Evolutionary conservation across 1,140 invertebrate species (phyloP), one percentile per base, ranked within the genome.

Genomic region (Caerostris extrusa): DNA sequence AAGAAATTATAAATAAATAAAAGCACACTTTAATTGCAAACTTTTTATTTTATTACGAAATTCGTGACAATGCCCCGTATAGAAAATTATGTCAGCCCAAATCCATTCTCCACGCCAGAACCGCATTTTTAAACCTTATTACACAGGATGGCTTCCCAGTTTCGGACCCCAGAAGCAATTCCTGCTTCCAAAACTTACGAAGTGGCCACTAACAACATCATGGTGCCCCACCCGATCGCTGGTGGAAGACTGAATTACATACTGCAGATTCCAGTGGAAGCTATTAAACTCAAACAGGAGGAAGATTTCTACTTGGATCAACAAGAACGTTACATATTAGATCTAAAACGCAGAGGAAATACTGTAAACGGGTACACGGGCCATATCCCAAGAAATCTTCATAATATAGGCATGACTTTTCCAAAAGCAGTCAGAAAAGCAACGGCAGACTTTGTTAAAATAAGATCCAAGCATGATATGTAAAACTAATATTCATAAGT

Each of bases 111-210:
- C 2, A 82, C 90, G 5, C 90, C 90, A 64, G 77, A 83, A 17
- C 90, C 90, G 6, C 90, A 91, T 85, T 83, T n/a, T 83, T 10
- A 91, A 91, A 50, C 90, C 90, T 3, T 58, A 19, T 7, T 91
- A 91, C 50, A 91, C 81, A 8, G 90, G 90, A 64, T 91, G 58
- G 17, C 60, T 91, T 3, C 90, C 90, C 17, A 50, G 60, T 17
- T 91, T 53, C 10, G 90, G 90, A 17, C 90, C 90, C 5, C 12
- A 12, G 3, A 50, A 58, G 34, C 58, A 53, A 53, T 91, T 53
- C 34, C 14, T 91, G 10, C 77, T 10, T 7, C 90, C 2, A 82
- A 83, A 19, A 82, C 34, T 1, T 83, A 82, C 53, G 90, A 64
- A 55, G 53, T 17, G 3, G 60, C 58, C 8, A 91, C 90, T 0